phyloP scores from a whole-genome alignment of 2,888 invertebrate species.

The Maniola hyperantus region DNA sequence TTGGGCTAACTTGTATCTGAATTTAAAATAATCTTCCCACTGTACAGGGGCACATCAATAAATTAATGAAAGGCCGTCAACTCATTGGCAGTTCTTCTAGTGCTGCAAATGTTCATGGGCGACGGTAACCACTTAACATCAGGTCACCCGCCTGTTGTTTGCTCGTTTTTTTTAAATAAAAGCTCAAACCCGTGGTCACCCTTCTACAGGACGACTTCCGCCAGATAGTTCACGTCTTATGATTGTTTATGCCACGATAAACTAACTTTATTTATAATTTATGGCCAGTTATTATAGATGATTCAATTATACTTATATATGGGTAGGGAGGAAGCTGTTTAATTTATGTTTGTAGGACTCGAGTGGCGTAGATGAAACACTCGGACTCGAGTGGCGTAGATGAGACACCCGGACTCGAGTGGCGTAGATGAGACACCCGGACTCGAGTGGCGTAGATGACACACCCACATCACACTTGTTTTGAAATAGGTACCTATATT shows the following conservation, averaged over 20 bases:
- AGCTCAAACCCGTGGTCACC: conserved; percentile 16
- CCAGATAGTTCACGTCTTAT: conserved; percentile 31
- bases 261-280: conserved; percentile 24
- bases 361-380: not conserved
- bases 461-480: not conserved
- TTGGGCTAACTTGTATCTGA: too few relatives aligned
- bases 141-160: too few relatives aligned
- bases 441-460: not conserved
- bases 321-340: conserved; percentile 20
- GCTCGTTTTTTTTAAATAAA: too few relatives aligned
- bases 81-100: too few relatives aligned
- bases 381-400: not conserved
- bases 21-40: too few relatives aligned
- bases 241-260: conserved; percentile 35
- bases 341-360: not conserved
- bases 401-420: not conserved
- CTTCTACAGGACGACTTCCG: conserved; percentile 34
- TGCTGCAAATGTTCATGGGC: too few relatives aligned
- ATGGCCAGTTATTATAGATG: conserved; percentile 13
- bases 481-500: too few relatives aligned
- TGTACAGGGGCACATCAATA: too few relatives aligned
- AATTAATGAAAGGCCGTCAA: too few relatives aligned
- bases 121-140: too few relatives aligned
- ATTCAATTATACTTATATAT: conserved; percentile 10
- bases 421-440: not conserved